These are phyloP conservation scores for Laticauda laticaudata DNA, from an alignment of 2,113 vertebrate genomes.

Conservation along the genomic window DNA sequence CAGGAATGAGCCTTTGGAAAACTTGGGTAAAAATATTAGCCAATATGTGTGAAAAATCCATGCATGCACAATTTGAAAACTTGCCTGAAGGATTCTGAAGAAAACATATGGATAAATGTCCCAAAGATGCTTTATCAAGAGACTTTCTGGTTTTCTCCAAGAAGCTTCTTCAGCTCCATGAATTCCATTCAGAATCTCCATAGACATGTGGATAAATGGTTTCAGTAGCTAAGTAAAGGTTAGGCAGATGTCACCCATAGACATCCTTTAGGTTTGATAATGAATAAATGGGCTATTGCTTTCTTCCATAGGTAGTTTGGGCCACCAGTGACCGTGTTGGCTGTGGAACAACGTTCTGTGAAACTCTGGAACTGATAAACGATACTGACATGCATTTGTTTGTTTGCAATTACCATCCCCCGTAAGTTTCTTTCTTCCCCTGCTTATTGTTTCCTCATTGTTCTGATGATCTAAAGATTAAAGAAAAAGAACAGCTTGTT, in stretches of 20 bases:
- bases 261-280: neutral
- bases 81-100: neutral
- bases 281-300: neutral
- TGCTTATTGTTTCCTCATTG: neutral
- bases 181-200: no score
- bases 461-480: neutral
- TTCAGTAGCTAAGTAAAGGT: neutral
- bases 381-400: slow-evolving; percentile 68
- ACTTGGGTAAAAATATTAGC: neutral
- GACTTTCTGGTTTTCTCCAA: no score
- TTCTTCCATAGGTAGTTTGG: slow-evolving; percentile 71
- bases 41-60: neutral
- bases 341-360: slow-evolving; percentile 70
- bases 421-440: slow-evolving; percentile 62
- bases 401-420: slow-evolving; percentile 76
- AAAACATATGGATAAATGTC: neutral
- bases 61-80: neutral
- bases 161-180: no score
- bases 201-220: neutral
- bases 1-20: neutral
- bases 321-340: slow-evolving; percentile 61
- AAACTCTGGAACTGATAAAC: slow-evolving; percentile 55
- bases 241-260: neutral
- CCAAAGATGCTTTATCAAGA: no score
- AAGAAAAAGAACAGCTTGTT: neutral